A percentile compares a stretch with the other conserved stretches of the same genome.
Conservation (phyloP, 2,888 invertebrate genomes). For the Lasioglossum oenotherae region DNA sequence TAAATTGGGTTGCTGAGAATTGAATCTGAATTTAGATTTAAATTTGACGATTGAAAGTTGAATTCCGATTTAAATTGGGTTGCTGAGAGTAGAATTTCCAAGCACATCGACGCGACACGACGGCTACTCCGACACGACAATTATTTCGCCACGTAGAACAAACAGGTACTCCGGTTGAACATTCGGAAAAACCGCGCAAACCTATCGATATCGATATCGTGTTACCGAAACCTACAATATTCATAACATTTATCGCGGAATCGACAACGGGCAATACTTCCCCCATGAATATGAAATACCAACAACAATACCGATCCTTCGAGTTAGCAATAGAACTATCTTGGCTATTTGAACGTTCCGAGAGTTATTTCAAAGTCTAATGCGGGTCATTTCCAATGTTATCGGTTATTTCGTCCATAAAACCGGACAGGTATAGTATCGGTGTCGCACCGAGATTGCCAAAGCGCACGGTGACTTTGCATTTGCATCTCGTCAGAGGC, state of each 20-base stretch:
- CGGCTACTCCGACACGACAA: background rate
- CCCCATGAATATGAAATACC: background rate
- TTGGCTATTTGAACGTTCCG: background rate
- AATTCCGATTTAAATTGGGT: too few species aligned
- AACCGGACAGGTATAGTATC: background rate
- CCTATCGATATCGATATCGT: background rate
- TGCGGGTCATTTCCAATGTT: background rate
- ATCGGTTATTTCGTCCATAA: background rate
- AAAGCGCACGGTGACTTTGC: slow-evolving; percentile 18
- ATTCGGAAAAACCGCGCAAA: background rate
- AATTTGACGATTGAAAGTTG: too few species aligned
- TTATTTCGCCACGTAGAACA: background rate
- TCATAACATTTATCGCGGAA: background rate
- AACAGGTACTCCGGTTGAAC: background rate
- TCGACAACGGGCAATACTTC: background rate
- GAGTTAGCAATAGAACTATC: background rate
- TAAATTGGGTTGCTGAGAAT: too few species aligned
- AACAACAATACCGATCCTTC: background rate
- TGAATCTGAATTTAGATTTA: too few species aligned
- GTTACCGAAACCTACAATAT: background rate
- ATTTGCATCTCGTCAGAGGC: slow-evolving; percentile 10
- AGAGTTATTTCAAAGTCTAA: background rate
- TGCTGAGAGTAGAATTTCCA: too few species aligned
- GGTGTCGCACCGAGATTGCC: slow-evolving; percentile 23
- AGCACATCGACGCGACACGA: background rate